phyloP scores from a whole-genome alignment of 2,797 vertebrate species.

The Sebastes taczanowskii region DNA sequence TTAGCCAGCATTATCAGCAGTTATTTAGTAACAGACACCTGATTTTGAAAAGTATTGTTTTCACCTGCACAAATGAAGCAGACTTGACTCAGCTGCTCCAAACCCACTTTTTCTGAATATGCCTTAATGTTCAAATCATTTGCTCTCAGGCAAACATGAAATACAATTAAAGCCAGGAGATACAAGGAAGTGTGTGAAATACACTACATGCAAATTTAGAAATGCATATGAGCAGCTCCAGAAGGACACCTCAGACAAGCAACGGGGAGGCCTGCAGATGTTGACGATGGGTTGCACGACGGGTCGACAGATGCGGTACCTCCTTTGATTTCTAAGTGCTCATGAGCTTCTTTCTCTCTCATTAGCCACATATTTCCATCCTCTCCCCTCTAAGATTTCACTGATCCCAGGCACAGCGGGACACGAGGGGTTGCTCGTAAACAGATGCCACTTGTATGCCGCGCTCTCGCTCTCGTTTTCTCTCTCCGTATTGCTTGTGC shows the following conservation, averaged over 20 bases:
- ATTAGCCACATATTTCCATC: conserved; percentile 75
- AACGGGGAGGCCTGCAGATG: conserved; percentile 40
- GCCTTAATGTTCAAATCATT: background rate
- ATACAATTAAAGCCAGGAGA: background rate
- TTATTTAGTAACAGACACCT: background rate
- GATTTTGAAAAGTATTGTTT: background rate
- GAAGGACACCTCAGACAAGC: conserved; percentile 1
- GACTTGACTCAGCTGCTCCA: background rate
- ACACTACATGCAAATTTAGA: background rate
- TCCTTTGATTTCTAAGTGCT: conserved; percentile 77
- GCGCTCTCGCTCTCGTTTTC: conserved; percentile 35
- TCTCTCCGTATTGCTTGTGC: conserved; percentile 1
- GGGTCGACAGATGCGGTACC: conserved; percentile 69
- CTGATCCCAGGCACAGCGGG: conserved; percentile 66
- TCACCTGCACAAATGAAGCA: background rate
- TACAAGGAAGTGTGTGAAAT: background rate
- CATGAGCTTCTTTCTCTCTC: conserved; percentile 69
- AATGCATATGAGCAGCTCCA: background rate
- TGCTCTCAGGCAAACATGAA: background rate
- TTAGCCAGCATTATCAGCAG: background rate
- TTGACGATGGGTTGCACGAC: conserved; percentile 52
- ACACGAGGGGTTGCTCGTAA: conserved; percentile 62
- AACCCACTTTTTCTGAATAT: background rate
- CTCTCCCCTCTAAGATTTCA: conserved; percentile 55
- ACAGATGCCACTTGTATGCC: conserved; percentile 79